Evolutionary conservation across 1,140 invertebrate species (phyloP).

Genomic region (Drosophila willistoni): DNA sequence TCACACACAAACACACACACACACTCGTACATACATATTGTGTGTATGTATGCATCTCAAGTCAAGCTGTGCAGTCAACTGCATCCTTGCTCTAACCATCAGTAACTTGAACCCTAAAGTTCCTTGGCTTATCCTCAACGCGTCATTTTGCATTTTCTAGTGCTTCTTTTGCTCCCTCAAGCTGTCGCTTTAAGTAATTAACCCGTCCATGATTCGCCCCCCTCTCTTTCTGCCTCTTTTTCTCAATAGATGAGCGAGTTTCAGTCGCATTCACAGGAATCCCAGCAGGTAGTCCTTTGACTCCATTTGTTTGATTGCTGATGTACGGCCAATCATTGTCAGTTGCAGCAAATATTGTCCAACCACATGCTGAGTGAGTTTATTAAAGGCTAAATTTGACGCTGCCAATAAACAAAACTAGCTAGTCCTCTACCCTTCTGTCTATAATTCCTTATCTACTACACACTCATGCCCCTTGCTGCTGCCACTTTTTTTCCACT

Average conservation of each 20-base stretch:
- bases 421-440: not conserved
- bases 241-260: conserved; percentile 11
- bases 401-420: conserved; percentile 4
- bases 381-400: conserved; percentile 36
- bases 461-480: not conserved
- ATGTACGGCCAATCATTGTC: conserved; percentile 49
- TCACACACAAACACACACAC: conserved; percentile 9
- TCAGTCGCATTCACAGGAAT: not conserved
- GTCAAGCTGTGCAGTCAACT: conserved; percentile 77
- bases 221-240: conserved; percentile 8
- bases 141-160: conserved; percentile 54
- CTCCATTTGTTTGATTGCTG: conserved; percentile 4
- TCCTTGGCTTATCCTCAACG: conserved; percentile 18
- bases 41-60: conserved; percentile 15
- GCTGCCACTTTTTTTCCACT: not conserved
- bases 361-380: conserved; percentile 38
- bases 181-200: conserved; percentile 71
- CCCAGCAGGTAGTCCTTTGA: conserved; percentile 3
- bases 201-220: conserved; percentile 35
- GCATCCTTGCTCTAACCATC: conserved; percentile 20
- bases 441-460: not conserved
- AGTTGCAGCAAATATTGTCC: not conserved
- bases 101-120: conserved; percentile 33
- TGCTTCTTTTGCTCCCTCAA: conserved; percentile 34
- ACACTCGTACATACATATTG: conserved; percentile 26